phyloP scores from a whole-genome alignment of 1,140 invertebrate species.

The Coenobita brevimanus region DNA sequence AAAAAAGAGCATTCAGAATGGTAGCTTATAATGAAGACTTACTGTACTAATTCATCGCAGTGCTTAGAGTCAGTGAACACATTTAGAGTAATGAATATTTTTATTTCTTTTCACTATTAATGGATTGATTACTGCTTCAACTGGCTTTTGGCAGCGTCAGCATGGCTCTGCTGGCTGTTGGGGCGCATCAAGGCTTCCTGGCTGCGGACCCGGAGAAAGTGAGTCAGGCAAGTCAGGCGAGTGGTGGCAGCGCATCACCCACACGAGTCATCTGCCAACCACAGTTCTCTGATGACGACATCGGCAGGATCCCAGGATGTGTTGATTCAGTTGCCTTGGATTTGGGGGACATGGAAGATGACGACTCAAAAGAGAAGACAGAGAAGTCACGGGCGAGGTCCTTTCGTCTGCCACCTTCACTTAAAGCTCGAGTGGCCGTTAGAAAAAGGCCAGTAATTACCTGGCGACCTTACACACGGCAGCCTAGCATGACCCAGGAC shows the following conservation, averaged over 20 bases:
- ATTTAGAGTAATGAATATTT: no score
- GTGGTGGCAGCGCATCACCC: background rate
- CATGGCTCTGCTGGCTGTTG: constrained; percentile 58
- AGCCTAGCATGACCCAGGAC: background rate
- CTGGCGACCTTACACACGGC: constrained; percentile 62
- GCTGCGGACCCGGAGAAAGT: constrained; percentile 60
- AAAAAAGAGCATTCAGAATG: no score
- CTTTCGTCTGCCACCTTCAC: constrained; percentile 53
- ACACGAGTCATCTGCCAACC: background rate
- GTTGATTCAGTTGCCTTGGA: constrained; percentile 21
- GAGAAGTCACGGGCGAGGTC: background rate
- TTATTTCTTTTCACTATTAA: no score
- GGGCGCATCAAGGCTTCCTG: constrained; percentile 63
- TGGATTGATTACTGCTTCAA: no score
- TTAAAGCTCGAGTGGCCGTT: constrained; percentile 59
- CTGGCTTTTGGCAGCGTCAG: no score
- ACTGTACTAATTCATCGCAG: no score
- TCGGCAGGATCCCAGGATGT: background rate
- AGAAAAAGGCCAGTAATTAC: constrained; percentile 65
- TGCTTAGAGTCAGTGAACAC: no score
- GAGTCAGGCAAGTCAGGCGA: constrained; percentile 23
- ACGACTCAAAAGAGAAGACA: constrained; percentile 9
- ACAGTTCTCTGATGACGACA: no score
- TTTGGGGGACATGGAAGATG: constrained; percentile 28
- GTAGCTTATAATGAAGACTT: no score